A percentile compares a stretch with the other conserved stretches of the same genome.
These are phyloP conservation scores for Drosophila limbata DNA, from an alignment of 2,888 invertebrate genomes.

Conservation along the genomic window DNA sequence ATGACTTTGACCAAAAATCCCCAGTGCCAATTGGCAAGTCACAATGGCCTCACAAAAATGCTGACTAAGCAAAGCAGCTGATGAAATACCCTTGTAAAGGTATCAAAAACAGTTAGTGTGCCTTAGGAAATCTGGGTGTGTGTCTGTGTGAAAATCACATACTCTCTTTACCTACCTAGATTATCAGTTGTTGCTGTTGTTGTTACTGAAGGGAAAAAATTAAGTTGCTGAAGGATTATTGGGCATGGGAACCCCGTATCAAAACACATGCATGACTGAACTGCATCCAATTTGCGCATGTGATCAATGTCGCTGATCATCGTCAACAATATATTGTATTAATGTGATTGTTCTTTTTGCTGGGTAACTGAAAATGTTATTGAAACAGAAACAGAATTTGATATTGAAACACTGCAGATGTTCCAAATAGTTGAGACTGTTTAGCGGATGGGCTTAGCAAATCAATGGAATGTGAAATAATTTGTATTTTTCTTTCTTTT, in stretches of 20 bases:
- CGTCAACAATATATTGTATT: conserved; percentile 7
- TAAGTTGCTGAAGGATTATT: conserved; percentile 61
- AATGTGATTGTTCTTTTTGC: conserved; percentile 51
- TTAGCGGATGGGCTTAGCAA: conserved; percentile 41
- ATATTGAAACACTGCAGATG: conserved; percentile 53
- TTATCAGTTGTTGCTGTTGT: conserved; percentile 32
- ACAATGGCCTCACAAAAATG: conserved; percentile 55
- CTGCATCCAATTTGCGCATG: conserved; percentile 63
- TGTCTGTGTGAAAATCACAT: conserved; percentile 52
- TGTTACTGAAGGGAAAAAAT: conserved; percentile 37
- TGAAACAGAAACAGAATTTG: conserved; percentile 30
- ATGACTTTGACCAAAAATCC: conserved; percentile 79
- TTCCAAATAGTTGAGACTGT: conserved; percentile 49
- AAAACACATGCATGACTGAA: conserved; percentile 62
- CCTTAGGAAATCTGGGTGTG: conserved; percentile 12
- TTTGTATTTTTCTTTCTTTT: background rate
- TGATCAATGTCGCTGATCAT: conserved; percentile 48
- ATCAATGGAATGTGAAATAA: conserved; percentile 41
- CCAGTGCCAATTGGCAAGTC: conserved; percentile 77
- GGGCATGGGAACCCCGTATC: conserved; percentile 49
- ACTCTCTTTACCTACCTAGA: conserved; percentile 62
- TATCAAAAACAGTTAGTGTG: conserved; percentile 40
- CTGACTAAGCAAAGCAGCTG: conserved; percentile 58
- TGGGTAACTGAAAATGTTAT: background rate
- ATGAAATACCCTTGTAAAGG: conserved; percentile 55